Evolutionary conservation across 2,888 invertebrate species (phyloP), one percentile per base, ranked within the genome.

Genomic region (Mesorhabditis sp.): DNA sequence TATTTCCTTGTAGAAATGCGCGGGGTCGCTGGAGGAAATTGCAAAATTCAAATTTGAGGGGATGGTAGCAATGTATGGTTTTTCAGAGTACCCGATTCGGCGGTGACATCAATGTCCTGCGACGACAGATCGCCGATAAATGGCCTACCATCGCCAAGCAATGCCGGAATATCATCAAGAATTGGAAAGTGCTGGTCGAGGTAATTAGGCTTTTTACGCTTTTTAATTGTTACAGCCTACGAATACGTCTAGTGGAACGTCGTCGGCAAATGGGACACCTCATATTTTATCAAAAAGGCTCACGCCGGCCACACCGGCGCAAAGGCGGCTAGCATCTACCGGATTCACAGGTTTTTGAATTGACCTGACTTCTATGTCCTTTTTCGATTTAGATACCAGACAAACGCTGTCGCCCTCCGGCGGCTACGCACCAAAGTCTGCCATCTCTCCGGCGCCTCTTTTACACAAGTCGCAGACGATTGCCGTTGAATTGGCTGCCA

Each of bases 11-110:
- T 28, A 28, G 28, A 28, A 28, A 28, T 28, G 2, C 28, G 28
- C 28, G 28, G 28, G 28, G 28, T 28, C 28, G 28, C 28, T 28
- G 28, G 28, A 28, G 28, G 28, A 28, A 28, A 28, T 28, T 2
- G 28, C 28, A 28, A 28, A 28, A 28, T 28, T 28, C 28, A 28
- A 28, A 28, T 28, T 28, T 28, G 28, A 28, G 28, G 28, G 28
- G 28, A 28, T 28, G 28, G 28, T 28, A 28, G 28, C 28, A 50
- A 50, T 50, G 58, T n/a, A 50, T 50, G 7, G 7, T 50, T 67
- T 74, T 83, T 69, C 73, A 83, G 83, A 69, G 70, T 62, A 80
- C 84, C 5, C 79, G 83, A 1, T 74, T 84, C 65, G 84, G 83
- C 45, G 78, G 75, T 42, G 66, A 66, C 6, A 80, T 84, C 50